A percentile compares a stretch with the other conserved stretches of the same genome.
These are phyloP conservation scores for Bombyx mandarina DNA, from an alignment of 1,140 invertebrate species.

Conservation along the genomic window DNA sequence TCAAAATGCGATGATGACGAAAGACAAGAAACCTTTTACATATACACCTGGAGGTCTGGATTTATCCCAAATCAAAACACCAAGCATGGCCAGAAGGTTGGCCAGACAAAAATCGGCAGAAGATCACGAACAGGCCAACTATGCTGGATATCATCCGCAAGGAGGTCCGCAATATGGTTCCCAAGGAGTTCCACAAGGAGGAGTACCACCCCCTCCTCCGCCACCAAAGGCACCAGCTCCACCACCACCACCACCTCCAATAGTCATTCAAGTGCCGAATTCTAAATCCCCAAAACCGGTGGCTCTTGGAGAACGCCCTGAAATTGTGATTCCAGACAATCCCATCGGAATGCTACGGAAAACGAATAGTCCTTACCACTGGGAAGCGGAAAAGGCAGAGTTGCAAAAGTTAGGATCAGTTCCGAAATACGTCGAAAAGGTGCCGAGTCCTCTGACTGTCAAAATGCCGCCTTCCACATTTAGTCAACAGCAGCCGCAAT, in stretches of 20 bases:
- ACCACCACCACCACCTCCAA: slow-evolving; percentile 73
- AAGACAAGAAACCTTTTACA: slow-evolving; percentile 96
- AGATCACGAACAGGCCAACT: slow-evolving; percentile 65
- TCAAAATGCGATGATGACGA: slow-evolving; percentile 94
- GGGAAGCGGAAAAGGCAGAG: slow-evolving; percentile 64
- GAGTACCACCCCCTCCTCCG: slow-evolving; percentile 72
- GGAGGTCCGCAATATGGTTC: slow-evolving; percentile 62
- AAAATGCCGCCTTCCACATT: slow-evolving; percentile 52
- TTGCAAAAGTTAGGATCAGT: slow-evolving; percentile 44
- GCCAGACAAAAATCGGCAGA: slow-evolving; percentile 72
- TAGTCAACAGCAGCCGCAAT: slow-evolving; percentile 50
- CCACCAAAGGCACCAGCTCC: slow-evolving; percentile 57
- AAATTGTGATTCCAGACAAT: slow-evolving; percentile 79
- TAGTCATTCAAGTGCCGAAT: slow-evolving; percentile 61
- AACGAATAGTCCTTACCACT: slow-evolving; percentile 69
- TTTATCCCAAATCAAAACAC: slow-evolving; percentile 89
- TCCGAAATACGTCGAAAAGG: slow-evolving; percentile 63
- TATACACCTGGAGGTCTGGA: slow-evolving; percentile 94
- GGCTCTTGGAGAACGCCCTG: slow-evolving; percentile 69
- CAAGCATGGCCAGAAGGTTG: slow-evolving; percentile 88
- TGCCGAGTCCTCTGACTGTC: slow-evolving; percentile 59
- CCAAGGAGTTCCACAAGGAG: slow-evolving; percentile 68
- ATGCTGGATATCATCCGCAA: slow-evolving; percentile 67
- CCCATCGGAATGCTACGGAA: slow-evolving; percentile 74
- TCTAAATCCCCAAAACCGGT: slow-evolving; percentile 60